Evolutionary conservation across 1,140 invertebrate genomes (phyloP).

Genomic region (Oncopodura yosiiana): DNA sequence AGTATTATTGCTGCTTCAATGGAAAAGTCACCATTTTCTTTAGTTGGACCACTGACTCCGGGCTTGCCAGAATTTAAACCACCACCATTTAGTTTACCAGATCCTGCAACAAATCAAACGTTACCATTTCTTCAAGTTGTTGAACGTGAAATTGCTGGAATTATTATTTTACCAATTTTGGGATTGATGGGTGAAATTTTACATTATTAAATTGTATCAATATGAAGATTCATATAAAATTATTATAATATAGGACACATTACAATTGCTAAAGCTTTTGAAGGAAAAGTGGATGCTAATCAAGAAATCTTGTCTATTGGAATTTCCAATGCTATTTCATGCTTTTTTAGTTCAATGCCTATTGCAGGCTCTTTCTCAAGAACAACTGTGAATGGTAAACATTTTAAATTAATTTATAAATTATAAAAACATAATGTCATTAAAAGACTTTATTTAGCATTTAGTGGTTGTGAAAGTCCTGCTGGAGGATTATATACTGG

Average conservation of each 20-base stretch:
- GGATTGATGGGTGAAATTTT: slow-evolving; percentile 66
- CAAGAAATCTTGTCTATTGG: slow-evolving; percentile 75
- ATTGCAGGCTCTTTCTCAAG: slow-evolving; percentile 73
- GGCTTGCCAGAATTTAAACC: slow-evolving; percentile 52
- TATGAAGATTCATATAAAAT: neutral
- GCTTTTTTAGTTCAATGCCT: slow-evolving; percentile 77
- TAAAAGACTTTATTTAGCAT: neutral
- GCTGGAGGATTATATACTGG: slow-evolving; percentile 25
- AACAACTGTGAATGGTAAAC: slow-evolving; percentile 76
- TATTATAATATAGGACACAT: neutral
- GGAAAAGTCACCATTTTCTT: neutral
- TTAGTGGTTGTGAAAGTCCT: neutral
- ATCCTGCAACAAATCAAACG: slow-evolving; percentile 42
- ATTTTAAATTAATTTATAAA: too few relatives aligned
- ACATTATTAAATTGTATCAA: slow-evolving; percentile 1
- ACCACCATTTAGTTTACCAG: slow-evolving; percentile 51
- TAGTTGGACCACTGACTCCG: too few relatives aligned
- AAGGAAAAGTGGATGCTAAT: slow-evolving; percentile 67
- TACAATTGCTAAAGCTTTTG: slow-evolving; percentile 42
- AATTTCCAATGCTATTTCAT: slow-evolving; percentile 69
- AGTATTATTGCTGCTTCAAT: neutral
- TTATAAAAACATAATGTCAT: too few relatives aligned
- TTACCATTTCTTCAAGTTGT: slow-evolving; percentile 55
- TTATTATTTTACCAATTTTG: slow-evolving; percentile 67
- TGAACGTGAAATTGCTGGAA: slow-evolving; percentile 56